phyloP scores from a whole-genome alignment of 2,888 invertebrate species.

The Apodemia mormo region DNA sequence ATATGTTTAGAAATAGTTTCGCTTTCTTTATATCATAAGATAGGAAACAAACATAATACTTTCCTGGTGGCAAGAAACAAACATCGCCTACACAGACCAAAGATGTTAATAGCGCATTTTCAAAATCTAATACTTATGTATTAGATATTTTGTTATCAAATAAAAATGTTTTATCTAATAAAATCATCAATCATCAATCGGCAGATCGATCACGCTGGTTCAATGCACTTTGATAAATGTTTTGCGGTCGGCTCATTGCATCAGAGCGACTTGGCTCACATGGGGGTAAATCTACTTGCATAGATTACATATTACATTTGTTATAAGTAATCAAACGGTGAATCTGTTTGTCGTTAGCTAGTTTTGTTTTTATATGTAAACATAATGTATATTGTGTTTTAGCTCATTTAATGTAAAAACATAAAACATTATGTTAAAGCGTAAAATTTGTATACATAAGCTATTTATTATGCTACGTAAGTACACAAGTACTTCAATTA shows the following conservation, averaged over 20 bases:
- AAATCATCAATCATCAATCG: slow-evolving; percentile 20
- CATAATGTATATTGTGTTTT: not conserved
- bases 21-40: too few species aligned
- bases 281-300: slow-evolving; percentile 20
- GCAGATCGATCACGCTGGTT: slow-evolving; percentile 61
- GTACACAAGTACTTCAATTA: too few species aligned
- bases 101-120: too few species aligned
- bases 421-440: not conserved
- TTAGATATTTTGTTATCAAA: too few species aligned
- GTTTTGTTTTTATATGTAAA: not conserved
- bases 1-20: too few species aligned
- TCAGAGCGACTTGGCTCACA: slow-evolving; percentile 17
- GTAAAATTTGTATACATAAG: not conserved
- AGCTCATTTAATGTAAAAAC: not conserved
- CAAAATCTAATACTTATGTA: too few species aligned
- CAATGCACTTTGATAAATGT: slow-evolving; percentile 61
- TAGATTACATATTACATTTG: slow-evolving; percentile 4
- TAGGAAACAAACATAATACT: too few species aligned
- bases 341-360: slow-evolving; percentile 2
- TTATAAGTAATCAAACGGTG: slow-evolving; percentile 4
- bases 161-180: not conserved
- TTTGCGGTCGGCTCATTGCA: slow-evolving; percentile 52
- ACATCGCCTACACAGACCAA: too few species aligned
- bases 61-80: too few species aligned
- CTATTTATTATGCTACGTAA: not conserved